Evolutionary conservation across 2,113 vertebrate species (phyloP).

Genomic region (Cyprinus carpio): DNA sequence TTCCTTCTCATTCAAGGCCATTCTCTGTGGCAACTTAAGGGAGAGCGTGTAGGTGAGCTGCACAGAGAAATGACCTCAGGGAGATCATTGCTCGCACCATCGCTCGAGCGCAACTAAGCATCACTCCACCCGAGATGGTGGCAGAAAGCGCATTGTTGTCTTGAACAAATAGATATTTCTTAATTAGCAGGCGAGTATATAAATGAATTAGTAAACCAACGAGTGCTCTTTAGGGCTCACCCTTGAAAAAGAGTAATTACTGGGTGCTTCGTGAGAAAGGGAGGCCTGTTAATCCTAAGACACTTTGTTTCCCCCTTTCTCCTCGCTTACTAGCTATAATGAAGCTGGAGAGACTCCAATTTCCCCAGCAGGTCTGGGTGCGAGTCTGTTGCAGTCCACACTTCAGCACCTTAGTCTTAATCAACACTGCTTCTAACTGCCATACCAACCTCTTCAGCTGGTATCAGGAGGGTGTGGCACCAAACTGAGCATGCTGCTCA

Average conservation of each 20-base stretch:
- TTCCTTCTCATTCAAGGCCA: conserved; percentile 18
- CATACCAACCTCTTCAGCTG: conserved; percentile 19
- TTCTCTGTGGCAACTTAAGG: background rate
- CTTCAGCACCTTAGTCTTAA: conserved; percentile 15
- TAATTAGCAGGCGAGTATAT: conserved; percentile 33
- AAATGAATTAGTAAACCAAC: conserved; percentile 30
- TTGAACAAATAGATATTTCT: conserved; percentile 35
- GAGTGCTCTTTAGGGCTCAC: conserved; percentile 15
- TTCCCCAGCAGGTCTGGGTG: conserved; percentile 32
- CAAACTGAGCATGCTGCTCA: background rate
- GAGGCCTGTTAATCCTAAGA: conserved; percentile 30
- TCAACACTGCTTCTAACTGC: conserved; percentile 23
- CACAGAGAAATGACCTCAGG: background rate
- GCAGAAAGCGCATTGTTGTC: conserved; percentile 29
- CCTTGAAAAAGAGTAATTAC: conserved; percentile 49
- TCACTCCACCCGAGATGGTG: conserved; percentile 1
- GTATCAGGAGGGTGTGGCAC: background rate
- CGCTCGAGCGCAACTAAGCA: conserved; percentile 15
- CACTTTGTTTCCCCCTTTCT: conserved; percentile 30
- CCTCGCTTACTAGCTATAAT: conserved; percentile 20
- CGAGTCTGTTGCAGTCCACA: background rate
- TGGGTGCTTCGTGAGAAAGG: conserved; percentile 2
- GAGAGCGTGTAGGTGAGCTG: conserved; percentile 1
- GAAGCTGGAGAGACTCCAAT: conserved; percentile 49
- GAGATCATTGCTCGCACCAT: conserved; percentile 17